Base-by-base conservation (phyloP, 2,113 vertebrate species). In the Plecotus auritus region DNA sequence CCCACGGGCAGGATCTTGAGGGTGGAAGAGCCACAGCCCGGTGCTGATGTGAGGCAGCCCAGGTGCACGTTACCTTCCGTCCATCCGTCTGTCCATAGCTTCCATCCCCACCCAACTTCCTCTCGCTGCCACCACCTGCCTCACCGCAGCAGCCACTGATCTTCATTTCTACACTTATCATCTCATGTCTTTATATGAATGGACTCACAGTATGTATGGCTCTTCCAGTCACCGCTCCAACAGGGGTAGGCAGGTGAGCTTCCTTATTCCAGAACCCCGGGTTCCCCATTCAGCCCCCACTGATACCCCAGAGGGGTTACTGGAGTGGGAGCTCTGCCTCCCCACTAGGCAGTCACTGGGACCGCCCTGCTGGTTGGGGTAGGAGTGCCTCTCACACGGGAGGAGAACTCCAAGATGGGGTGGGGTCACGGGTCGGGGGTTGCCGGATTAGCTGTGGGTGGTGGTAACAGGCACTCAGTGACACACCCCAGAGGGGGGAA, bases 401-500 rank as follows among this genome's bases (percentile, higher is more conserved):
- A 47, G 35, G 9, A 56, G 47, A n/a, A 17, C 37, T 20, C 35
- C 22, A 17, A 20, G 69, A 28, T 23, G 20, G n/a, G 77, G 16
- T 12, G 3, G 4, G 30, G 11, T 18, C 16, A 13, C 7, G 2
- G 47, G 20, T 28, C 0, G 16, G 61, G 40, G 23, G 67, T 47
- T 78, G 81, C 72, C 18, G 26, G 18, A 4, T 32, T 30, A 49
- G 49, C 47, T 61, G 49, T 61, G 28, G 26, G 59, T 47, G 14
- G 32, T 90, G 61, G 37, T 56, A 23, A 45, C 54, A 67, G 32
- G 23, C 28, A 35, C 28, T 61, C 22, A 17, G 28, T 86, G 42
- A 49, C 28, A n/a, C 2, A 9, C 17, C 13, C 12, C 28, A 56
- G 66, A 23, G 70, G 11, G 4, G 0, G 1, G 45, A 35, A 23